These are phyloP conservation scores for Acleris emargana DNA, from an alignment of 2,888 invertebrate genomes.

Conservation along the genomic window DNA sequence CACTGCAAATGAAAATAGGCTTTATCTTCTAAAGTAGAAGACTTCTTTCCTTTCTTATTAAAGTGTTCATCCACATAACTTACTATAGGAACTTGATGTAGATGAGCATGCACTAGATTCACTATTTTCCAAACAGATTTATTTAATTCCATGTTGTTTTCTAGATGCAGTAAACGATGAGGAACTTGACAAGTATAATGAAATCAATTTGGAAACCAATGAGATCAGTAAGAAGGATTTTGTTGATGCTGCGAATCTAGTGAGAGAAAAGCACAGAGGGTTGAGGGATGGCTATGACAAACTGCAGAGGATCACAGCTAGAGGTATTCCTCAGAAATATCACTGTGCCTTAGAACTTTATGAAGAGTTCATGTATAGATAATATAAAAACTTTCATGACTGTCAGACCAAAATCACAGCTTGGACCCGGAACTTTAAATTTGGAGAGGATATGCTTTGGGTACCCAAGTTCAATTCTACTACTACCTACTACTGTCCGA, in stretches of 20 bases:
- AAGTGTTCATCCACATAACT: neutral
- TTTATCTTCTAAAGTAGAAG: neutral
- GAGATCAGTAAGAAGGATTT: slow-evolving; percentile 84
- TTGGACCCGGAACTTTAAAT: too few relatives aligned
- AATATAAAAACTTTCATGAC: too few relatives aligned
- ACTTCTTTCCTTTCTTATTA: neutral
- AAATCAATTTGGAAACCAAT: slow-evolving; percentile 85
- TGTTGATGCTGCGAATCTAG: slow-evolving; percentile 86
- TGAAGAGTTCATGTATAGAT: too few relatives aligned
- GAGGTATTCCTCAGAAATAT: slow-evolving; percentile 68
- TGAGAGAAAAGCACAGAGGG: slow-evolving; percentile 89
- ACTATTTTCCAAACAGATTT: neutral
- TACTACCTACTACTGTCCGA: too few relatives aligned
- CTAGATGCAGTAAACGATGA: slow-evolving; percentile 89
- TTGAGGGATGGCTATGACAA: slow-evolving; percentile 91
- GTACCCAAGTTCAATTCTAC: too few relatives aligned
- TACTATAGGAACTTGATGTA: too few relatives aligned
- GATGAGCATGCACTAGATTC: too few relatives aligned
- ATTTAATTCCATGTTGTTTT: slow-evolving; percentile 34
- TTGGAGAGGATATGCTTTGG: too few relatives aligned
- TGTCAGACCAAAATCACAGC: too few relatives aligned
- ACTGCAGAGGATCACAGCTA: slow-evolving; percentile 88
- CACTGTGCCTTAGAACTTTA: too few relatives aligned
- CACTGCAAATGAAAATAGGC: neutral
- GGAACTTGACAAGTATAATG: slow-evolving; percentile 88